A percentile compares a stretch with the other conserved stretches of the same genome.
phyloP scores from a whole-genome alignment of 2,888 invertebrate genomes.

The Xylota segnis region DNA sequence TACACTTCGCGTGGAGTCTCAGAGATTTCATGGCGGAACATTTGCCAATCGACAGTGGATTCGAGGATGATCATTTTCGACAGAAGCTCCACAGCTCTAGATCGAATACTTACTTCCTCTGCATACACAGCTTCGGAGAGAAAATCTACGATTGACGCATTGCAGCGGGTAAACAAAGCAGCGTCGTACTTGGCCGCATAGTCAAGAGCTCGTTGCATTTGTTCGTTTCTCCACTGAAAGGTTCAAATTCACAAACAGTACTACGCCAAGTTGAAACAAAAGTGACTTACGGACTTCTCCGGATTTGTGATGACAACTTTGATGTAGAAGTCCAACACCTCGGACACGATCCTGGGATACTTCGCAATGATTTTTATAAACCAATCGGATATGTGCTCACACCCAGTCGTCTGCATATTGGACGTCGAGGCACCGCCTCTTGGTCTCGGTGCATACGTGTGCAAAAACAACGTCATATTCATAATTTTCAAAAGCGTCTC shows the following conservation, averaged over 20 bases:
- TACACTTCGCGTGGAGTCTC: slow-evolving; percentile 82
- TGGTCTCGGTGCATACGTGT: slow-evolving; percentile 80
- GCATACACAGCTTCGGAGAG: slow-evolving; percentile 81
- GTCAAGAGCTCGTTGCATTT: slow-evolving; percentile 81
- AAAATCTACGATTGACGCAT: slow-evolving; percentile 82
- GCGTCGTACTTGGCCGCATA: slow-evolving; percentile 84
- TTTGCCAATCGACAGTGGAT: slow-evolving; percentile 83
- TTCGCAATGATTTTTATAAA: slow-evolving; percentile 82
- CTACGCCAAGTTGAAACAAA: not conserved
- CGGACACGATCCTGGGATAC: slow-evolving; percentile 81
- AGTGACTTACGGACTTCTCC: slow-evolving; percentile 78
- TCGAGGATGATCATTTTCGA: slow-evolving; percentile 81
- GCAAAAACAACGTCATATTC: slow-evolving; percentile 82
- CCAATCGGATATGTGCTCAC: slow-evolving; percentile 84
- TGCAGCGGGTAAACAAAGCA: slow-evolving; percentile 83
- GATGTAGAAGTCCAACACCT: slow-evolving; percentile 81
- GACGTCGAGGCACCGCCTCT: slow-evolving; percentile 52
- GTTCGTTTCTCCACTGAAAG: slow-evolving; percentile 81
- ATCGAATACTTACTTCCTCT: slow-evolving; percentile 82
- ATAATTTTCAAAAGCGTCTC: slow-evolving; percentile 82
- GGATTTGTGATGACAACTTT: slow-evolving; percentile 82
- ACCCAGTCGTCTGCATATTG: slow-evolving; percentile 65
- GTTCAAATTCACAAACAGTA: too few species aligned
- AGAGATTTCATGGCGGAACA: slow-evolving; percentile 83
- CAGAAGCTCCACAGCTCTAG: slow-evolving; percentile 81